Evolutionary conservation across 2,113 vertebrate genomes (phyloP), one percentile per base, ranked within the genome.

Genomic region (Lota lota): DNA sequence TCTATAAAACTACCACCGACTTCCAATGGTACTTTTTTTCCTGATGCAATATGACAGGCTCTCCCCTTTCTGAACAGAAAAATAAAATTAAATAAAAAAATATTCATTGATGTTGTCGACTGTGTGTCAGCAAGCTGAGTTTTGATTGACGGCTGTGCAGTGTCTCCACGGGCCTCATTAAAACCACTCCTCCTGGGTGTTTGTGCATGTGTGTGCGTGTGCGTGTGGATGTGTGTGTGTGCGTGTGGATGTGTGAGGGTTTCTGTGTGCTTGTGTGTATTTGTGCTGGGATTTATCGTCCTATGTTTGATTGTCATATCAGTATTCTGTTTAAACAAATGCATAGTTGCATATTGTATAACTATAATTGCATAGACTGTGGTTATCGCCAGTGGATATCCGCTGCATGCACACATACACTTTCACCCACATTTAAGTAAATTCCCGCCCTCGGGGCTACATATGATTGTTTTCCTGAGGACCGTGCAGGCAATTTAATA

Each of bases 131-230:
- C 79, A 78, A 79, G 89, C 87, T 83, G 83, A 88, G 74, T 85
- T 62, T 77, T 92, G 91, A 92, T 88, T 93, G 92, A 92, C 91
- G 90, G 86, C 85, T 79, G 84, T 59, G 83, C 78, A 65, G 68
- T 47, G 87, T 92, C 91, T 92, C 92, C 78, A 83, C 57, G 91
- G 92, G 87, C 88, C 91, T 93, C 92, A 93, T 93, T 93, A 93
- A 85, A 89, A 86, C 83, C 82, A 81, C 76, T 75, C 82, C 87
- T 67, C 65, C 66, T 36, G 56, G 33, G 53, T 54, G 66, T 67
- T 54, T 36, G 11, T 40, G 56, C 20, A 17, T 47, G 54, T 59
- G 56, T 68, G 18, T 60, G 64, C 22, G 66, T 59, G 24, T 59
- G 56, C 21, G 66, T 21, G 14, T 73, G 74, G 83, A 69, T 40